Conservation (phyloP, 2,888 invertebrate genomes). For the Anticlea derivata region DNA sequence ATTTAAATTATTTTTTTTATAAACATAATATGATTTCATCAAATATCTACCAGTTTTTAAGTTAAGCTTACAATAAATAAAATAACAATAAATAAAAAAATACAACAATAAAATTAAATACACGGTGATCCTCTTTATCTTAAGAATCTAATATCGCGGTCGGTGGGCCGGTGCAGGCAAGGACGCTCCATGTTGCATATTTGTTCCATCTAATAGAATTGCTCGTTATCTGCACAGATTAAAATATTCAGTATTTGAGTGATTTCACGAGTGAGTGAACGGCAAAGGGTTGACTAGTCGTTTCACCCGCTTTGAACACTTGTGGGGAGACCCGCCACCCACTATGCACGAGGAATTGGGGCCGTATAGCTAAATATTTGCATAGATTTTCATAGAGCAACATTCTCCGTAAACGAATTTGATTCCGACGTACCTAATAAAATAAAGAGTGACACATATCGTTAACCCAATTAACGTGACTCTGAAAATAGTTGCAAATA, state of each 20-base stretch:
- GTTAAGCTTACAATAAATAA: too few species aligned
- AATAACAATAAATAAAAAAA: too few species aligned
- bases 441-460: slow-evolving; percentile 46
- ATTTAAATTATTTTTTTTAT: too few species aligned
- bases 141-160: not conserved
- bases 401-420: slow-evolving; percentile 14
- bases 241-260: slow-evolving; percentile 85
- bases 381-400: slow-evolving; percentile 31
- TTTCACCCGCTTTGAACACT: slow-evolving; percentile 80
- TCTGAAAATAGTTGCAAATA: slow-evolving; percentile 50
- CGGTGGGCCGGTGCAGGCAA: slow-evolving; percentile 43
- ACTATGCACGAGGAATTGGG: slow-evolving; percentile 50
- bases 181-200: slow-evolving; percentile 66
- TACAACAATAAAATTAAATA: too few species aligned
- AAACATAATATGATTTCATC: too few species aligned
- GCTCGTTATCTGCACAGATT: slow-evolving; percentile 84
- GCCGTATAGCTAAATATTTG: slow-evolving; percentile 30
- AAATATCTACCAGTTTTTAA: too few species aligned
- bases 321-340: slow-evolving; percentile 71
- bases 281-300: slow-evolving; percentile 84
- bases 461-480: slow-evolving; percentile 52
- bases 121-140: too few species aligned
- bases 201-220: slow-evolving; percentile 83
- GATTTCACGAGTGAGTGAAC: slow-evolving; percentile 83
- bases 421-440: slow-evolving; percentile 19